Evolutionary conservation across 2,888 invertebrate species (phyloP), one percentile per base, ranked within the genome.

Genomic region (Drosophila colorata): DNA sequence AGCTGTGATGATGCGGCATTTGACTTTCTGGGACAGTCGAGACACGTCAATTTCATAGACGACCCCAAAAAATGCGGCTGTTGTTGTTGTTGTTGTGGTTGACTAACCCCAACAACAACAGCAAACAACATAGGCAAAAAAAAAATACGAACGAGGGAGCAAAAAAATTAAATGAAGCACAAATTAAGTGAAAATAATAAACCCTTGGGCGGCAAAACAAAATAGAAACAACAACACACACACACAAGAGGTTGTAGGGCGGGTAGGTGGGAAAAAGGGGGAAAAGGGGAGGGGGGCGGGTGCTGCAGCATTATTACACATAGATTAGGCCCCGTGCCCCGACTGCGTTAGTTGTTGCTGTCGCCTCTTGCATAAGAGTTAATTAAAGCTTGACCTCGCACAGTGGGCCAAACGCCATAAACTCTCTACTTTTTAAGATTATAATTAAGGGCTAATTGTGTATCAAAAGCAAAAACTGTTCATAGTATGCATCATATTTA

Each of bases 151-250:
- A 38, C 23, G 37, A 13, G 23, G 28, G 46, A 35, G 58, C 16
- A 49, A 63, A 63, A 64, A 64, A 57, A 67, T 52, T 63, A 78
- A 82, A 68, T 80, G 80, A 53, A 73, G 82, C 82, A 73, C 83
- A 82, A 82, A 82, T 82, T 86, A 82, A 82, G 82, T 82, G 86
- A 82, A 82, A 86, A 86, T 82, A 86, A 82, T 83, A 83, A 82
- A 83, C 83, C 70, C 70, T 70, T 63, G 64, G 75, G 74, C 53
- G 63, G 72, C 49, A 47, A 60, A 51, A 67, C 48, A 58, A 49
- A 33, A 14, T 38, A 64, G 33, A 35, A 35, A 72, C 31, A 41
- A 38, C 25, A 46, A 33, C 55, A 8, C n/a, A 43, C 33, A 43
- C 57, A 72, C 41, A 23, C 20, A 43, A 31, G 16, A 4, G 5